phyloP scores from a whole-genome alignment of 2,888 invertebrate genomes.

The Cheilosia vernalis region DNA sequence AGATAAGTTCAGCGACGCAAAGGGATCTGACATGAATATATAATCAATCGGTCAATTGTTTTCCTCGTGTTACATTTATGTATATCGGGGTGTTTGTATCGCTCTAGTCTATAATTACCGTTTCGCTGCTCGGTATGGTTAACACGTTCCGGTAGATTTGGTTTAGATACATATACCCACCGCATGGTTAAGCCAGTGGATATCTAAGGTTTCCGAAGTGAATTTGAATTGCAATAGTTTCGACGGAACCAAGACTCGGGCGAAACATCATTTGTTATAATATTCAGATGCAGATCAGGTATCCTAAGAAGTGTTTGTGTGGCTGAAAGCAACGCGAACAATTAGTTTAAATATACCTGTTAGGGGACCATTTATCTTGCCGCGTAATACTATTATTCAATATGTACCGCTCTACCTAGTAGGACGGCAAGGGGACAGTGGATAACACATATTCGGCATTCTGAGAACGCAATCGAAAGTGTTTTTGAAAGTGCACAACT shows the following conservation, averaged over 20 bases:
- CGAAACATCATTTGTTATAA: neutral
- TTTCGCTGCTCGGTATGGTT: constrained; percentile 54
- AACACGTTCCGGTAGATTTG: constrained; percentile 67
- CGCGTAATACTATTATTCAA: too few relatives aligned
- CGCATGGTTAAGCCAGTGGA: constrained; percentile 8
- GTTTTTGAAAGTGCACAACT: too few relatives aligned
- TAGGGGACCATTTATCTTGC: too few relatives aligned
- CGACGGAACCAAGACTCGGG: neutral
- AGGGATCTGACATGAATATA: constrained; percentile 61
- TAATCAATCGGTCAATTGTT: constrained; percentile 72
- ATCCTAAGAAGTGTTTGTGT: too few relatives aligned
- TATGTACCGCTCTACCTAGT: too few relatives aligned
- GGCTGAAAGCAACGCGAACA: too few relatives aligned
- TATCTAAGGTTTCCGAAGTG: constrained; percentile 30
- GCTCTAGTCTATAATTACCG: constrained; percentile 61
- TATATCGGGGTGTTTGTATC: constrained; percentile 36
- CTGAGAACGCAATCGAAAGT: too few relatives aligned
- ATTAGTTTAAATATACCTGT: too few relatives aligned
- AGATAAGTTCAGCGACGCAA: constrained; percentile 56
- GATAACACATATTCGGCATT: too few relatives aligned
- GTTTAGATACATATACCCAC: constrained; percentile 31
- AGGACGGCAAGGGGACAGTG: too few relatives aligned
- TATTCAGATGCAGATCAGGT: neutral
- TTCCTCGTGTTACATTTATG: constrained; percentile 51
- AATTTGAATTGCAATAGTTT: constrained; percentile 2